A percentile compares a stretch with the other conserved stretches of the same genome.
Evolutionary conservation across 2,113 vertebrate species (phyloP).

Genomic region (Macquaria ambigua): DNA sequence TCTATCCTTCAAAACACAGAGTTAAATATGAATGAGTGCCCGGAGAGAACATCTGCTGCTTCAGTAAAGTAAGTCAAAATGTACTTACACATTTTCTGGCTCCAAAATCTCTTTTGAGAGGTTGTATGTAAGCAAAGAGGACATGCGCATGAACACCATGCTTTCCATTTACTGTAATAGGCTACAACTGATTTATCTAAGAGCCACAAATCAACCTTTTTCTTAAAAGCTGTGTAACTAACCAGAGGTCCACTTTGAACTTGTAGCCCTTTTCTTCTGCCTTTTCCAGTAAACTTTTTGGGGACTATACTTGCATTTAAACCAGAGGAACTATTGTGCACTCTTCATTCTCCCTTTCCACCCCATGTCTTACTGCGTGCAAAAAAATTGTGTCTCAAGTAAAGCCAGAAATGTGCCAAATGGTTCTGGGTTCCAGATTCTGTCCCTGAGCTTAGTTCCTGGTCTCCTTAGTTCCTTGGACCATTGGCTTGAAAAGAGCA

Average conservation of each 20-base stretch:
- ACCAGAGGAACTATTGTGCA: background rate
- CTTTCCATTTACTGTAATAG: background rate
- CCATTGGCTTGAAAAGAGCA: background rate
- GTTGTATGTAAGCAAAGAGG: conserved; percentile 4
- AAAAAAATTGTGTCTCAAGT: background rate
- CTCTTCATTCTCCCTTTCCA: background rate
- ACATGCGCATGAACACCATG: background rate
- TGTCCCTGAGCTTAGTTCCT: background rate
- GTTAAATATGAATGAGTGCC: conserved; percentile 45
- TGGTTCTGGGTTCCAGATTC: background rate
- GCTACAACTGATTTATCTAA: background rate
- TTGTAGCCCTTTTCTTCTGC: background rate
- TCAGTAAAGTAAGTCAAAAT: conserved; percentile 3
- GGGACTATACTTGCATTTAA: background rate
- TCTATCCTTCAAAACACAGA: conserved; percentile 23
- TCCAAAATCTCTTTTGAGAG: background rate
- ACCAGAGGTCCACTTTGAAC: background rate
- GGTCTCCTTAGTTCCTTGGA: too few species aligned
- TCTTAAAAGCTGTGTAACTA: background rate
- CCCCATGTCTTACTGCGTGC: background rate
- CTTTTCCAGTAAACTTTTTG: background rate
- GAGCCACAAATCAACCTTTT: background rate
- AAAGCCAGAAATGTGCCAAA: background rate
- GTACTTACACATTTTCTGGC: background rate
- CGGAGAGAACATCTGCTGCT: conserved; percentile 14